A percentile compares a stretch with the other conserved stretches of the same genome.
These are phyloP conservation scores for Thalpophila matura DNA, from an alignment of 2,888 invertebrate genomes.

Conservation along the genomic window DNA sequence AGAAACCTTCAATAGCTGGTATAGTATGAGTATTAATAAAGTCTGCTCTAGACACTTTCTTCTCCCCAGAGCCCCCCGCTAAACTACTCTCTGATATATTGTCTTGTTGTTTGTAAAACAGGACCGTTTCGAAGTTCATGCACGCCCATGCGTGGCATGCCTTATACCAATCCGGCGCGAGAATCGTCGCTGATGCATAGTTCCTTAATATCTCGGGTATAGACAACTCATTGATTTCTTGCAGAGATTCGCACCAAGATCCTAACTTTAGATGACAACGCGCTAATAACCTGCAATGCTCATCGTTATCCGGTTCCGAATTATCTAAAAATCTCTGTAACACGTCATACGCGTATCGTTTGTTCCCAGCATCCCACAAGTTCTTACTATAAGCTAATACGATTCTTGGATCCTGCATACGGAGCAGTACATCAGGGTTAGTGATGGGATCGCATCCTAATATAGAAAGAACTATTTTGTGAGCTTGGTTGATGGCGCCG, in stretches of 20 bases:
- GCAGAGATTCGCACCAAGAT: conserved; percentile 97
- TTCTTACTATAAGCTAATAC: conserved; percentile 99
- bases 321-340: conserved; percentile 94
- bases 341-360: conserved; percentile 94
- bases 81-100: conserved; percentile 85
- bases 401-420: conserved; percentile 95
- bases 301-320: conserved; percentile 87
- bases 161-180: conserved; percentile 97
- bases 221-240: conserved; percentile 95
- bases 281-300: conserved; percentile 91
- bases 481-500: conserved; percentile 96
- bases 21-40: conserved; percentile 93
- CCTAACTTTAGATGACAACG: conserved; percentile 98
- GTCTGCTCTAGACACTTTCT: conserved; percentile 83
- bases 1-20: conserved; percentile 98
- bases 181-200: conserved; percentile 95
- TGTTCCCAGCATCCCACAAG: conserved; percentile 96
- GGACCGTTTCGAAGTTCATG: conserved; percentile 98
- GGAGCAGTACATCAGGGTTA: conserved; percentile 93
- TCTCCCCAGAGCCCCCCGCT: conserved; percentile 84
- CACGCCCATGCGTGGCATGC: conserved; percentile 99
- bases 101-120: conserved; percentile 91
- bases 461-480: conserved; percentile 97
- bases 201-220: conserved; percentile 94
- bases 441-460: conserved; percentile 94